Percentiles rank a stretch among this genome's conserved stretches.
These are phyloP conservation scores for Zaprionus taronus DNA, from an alignment of 1,140 invertebrate genomes.

Conservation along the genomic window DNA sequence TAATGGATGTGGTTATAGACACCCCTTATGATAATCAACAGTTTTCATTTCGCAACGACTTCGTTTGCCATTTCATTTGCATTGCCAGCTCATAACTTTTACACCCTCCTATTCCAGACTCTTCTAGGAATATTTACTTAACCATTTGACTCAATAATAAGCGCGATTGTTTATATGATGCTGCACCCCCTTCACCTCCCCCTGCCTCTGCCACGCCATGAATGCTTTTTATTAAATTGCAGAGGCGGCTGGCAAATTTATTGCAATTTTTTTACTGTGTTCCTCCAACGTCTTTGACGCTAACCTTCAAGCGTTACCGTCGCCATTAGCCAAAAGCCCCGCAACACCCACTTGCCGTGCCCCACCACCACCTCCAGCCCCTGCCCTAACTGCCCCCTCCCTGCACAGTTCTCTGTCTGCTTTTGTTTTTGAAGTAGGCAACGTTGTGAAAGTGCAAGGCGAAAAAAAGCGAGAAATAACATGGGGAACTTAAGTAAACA, in stretches of 20 bases:
- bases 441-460: constrained; percentile 75
- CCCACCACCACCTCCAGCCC: neutral
- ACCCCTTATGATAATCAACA: constrained; percentile 3
- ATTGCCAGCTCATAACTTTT: constrained; percentile 78
- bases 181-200: constrained; percentile 2
- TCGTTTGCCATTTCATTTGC: constrained; percentile 71
- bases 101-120: constrained; percentile 11
- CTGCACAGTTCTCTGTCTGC: constrained; percentile 50
- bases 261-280: constrained; percentile 67
- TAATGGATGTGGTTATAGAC: constrained; percentile 14
- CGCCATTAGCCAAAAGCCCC: constrained; percentile 42
- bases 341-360: constrained; percentile 13
- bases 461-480: constrained; percentile 70
- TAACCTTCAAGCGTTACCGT: constrained; percentile 54
- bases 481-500: constrained; percentile 84
- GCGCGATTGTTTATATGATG: constrained; percentile 66
- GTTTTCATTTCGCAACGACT: constrained; percentile 24
- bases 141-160: constrained; percentile 71
- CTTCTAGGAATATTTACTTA: constrained; percentile 66
- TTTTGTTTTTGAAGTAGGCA: constrained; percentile 80
- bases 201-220: neutral
- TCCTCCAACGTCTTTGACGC: constrained; percentile 24
- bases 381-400: neutral
- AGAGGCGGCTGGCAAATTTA: constrained; percentile 70
- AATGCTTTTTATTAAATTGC: constrained; percentile 81